Conservation (phyloP, 2,888 invertebrate species). For the Platycnemis pennipes region DNA sequence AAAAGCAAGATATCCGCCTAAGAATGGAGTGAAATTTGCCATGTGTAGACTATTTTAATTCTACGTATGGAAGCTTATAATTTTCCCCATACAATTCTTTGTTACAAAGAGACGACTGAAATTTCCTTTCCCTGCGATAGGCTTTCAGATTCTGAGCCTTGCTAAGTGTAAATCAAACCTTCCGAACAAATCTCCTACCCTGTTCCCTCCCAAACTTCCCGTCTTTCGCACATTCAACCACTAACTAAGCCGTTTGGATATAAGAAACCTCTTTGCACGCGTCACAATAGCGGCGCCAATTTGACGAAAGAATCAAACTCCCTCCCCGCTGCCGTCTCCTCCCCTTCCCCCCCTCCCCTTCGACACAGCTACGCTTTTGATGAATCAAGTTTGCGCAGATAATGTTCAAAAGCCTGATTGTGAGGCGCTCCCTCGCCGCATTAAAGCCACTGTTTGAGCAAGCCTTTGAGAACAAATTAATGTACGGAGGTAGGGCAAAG, state of each 20-base stretch:
- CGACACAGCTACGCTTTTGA: slow-evolving; percentile 50
- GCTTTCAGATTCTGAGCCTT: background rate
- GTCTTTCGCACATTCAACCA: background rate
- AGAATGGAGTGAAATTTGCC: too few relatives aligned
- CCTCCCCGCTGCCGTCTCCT: background rate
- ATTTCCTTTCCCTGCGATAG: background rate
- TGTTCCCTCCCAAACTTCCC: background rate
- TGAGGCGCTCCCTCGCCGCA: slow-evolving; percentile 56
- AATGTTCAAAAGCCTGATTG: slow-evolving; percentile 52
- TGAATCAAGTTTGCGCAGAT: slow-evolving; percentile 63
- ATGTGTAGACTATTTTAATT: too few relatives aligned
- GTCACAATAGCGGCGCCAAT: background rate
- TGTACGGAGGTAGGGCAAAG: slow-evolving; percentile 54
- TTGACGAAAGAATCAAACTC: slow-evolving; percentile 11
- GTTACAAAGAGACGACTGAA: background rate
- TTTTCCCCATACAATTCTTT: background rate
- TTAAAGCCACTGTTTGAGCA: slow-evolving; percentile 63
- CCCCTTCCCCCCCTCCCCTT: background rate
- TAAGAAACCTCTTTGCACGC: slow-evolving; percentile 4
- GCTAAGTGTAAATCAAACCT: background rate
- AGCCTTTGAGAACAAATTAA: slow-evolving; percentile 67
- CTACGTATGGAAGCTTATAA: too few relatives aligned
- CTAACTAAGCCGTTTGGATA: background rate
- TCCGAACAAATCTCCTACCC: background rate
- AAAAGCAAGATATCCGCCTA: too few relatives aligned